Evolutionary conservation across 1,140 invertebrate species (phyloP), one percentile per base, ranked within the genome.

Genomic region (Drosophila orosa): DNA sequence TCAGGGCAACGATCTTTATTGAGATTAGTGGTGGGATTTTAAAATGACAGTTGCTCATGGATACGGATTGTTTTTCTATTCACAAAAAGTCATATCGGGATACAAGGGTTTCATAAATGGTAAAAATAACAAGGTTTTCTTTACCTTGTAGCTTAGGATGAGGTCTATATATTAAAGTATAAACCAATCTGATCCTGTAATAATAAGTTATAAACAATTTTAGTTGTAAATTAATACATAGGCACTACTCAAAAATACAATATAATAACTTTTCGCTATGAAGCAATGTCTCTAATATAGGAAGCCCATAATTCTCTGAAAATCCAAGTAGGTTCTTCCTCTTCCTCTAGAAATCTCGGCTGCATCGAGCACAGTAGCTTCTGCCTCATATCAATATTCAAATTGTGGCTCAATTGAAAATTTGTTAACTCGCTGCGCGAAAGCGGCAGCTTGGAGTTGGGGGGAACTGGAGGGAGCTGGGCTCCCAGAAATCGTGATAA

Each of bases 381-480:
- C 42, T 50, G 61, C 25, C 40, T 37, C 77, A 74, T 80, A 89
- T 89, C 80, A 89, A 89, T 89, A 89, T 89, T 89, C 84, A 89
- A 89, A 89, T 89, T 89, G 84, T 84, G 84, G 84, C 84, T 89
- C 84, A 89, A 89, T 89, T 89, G 74, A 84, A 87, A 87, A 84
- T 89, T 89, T 89, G 84, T 83, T 84, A 89, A 89, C 84, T 89
- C 24, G 56, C 59, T 27, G 17, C 47, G 44, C 29, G 33, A 5
- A 57, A 58, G 40, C 40, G 9, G n/a, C 39, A 29, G 24, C 19
- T 24, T 39, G 42, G n/a, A 54, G 40, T 29, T 42, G 52, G 15
- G 39, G 25, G 35, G 27, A 35, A 13, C 17, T 22, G 15, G 5
- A 22, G 35, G 57, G 57, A 47, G 39, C 15, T 37, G 63, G 31